Evolutionary conservation across 1,140 invertebrate genomes (phyloP).

Genomic region (Cyclina sinensis): DNA sequence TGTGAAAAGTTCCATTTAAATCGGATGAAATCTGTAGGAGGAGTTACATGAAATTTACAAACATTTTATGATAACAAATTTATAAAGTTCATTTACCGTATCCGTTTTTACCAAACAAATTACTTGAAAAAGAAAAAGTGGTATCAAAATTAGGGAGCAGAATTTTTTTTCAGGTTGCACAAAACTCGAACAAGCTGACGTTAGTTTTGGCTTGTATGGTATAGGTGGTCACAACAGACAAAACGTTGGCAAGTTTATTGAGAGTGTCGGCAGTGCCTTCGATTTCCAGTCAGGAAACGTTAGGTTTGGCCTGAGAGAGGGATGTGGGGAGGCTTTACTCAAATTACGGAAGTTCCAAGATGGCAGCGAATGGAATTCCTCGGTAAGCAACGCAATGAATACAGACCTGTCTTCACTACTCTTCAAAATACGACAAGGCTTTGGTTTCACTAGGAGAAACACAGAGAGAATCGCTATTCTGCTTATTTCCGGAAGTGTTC

Average conservation of each 20-base stretch:
- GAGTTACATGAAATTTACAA: no score
- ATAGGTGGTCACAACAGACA: background rate
- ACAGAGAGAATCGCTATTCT: background rate
- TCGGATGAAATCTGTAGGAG: no score
- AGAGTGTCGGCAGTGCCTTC: background rate
- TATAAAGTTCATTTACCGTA: no score
- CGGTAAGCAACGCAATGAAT: background rate
- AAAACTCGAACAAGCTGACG: background rate
- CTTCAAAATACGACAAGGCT: background rate
- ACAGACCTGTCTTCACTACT: background rate
- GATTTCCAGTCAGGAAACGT: background rate
- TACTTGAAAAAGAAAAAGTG: no score
- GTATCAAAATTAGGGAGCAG: background rate
- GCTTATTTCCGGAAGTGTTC: slow-evolving; percentile 3
- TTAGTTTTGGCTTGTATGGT: slow-evolving; percentile 1
- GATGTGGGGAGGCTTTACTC: background rate
- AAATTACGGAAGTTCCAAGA: background rate
- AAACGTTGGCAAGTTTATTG: background rate
- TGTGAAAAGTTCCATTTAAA: no score
- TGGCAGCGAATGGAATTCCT: background rate
- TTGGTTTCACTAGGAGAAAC: background rate
- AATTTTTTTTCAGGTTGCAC: slow-evolving; percentile 20
- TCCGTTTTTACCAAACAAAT: no score
- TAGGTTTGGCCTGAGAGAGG: slow-evolving; percentile 9
- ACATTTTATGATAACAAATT: no score